Base-by-base conservation (phyloP, 1,140 invertebrate genomes). In the Caenorhabditis latens region DNA sequence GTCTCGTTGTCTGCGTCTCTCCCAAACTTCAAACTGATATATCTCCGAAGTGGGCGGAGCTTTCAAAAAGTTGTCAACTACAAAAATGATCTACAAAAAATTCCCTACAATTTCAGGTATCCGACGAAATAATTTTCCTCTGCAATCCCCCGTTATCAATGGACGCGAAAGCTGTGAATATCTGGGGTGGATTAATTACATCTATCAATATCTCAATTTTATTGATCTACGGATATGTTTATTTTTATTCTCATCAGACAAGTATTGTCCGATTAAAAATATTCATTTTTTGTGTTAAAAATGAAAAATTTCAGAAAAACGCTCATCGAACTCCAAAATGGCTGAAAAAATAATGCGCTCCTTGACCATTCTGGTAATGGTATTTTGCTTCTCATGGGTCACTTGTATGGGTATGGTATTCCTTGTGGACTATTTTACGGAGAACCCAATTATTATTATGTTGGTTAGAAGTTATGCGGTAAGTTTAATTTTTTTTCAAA, bases 231-330 rank as follows among this genome's bases (percentile, higher is more conserved):
- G 65, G 65, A 32, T 71, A 71, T 46, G 65, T 71, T 9, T 71
- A 71, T 4, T 71, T n/a, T 5, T 71, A 46, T 71, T 71, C 65
- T 16, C 65, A 48, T 71, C 65, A 71, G 42, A 71, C 65, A 4
- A 71, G 65, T 71, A n/a, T n/a, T n/a, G n/a, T n/a, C n/a, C n/a
- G n/a, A n/a, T n/a, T n/a, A n/a, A n/a, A n/a, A n/a, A n/a, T n/a
- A n/a, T n/a, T n/a, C n/a, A n/a, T n/a, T n/a, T n/a, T n/a, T n/a
- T n/a, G n/a, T n/a, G n/a, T n/a, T n/a, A n/a, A n/a, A n/a, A n/a
- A n/a, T n/a, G n/a, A n/a, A n/a, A n/a, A n/a, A n/a, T 71, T 71
- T 46, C 65, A 71, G 65, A 71, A 71, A 71, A 71, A 46, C 65
- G 65, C 9, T 48, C 65, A 48, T 32, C 11, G 13, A 42, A 71